Evolutionary conservation across 2,113 vertebrate genomes (phyloP), one percentile per base, ranked within the genome.

Genomic region (Psophia crepitans): DNA sequence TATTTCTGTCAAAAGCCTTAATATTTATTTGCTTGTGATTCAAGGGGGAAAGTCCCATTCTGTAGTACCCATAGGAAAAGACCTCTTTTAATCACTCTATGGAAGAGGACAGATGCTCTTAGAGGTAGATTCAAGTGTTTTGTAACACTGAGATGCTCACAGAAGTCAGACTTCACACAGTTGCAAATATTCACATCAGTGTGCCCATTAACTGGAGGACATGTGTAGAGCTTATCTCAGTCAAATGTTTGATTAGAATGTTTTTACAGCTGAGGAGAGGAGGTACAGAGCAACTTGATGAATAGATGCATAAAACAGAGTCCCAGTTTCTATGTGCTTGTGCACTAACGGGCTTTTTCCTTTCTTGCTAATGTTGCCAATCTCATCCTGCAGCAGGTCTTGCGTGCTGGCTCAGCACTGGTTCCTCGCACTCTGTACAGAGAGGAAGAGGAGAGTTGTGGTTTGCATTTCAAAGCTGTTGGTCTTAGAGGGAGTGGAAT

Each of bases 401-500:
- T 85, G n/a, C 53, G 1, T 73, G 78, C 48, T 89, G 77, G 43
- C 35, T 57, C 60, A 79, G 43, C 33, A 3, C 14, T 71, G 65
- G 26, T 41, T 78, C 32, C 81, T 57, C 46, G 81, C 8, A 39
- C 54, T 79, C 9, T 53, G 3, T 27, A 32, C 11, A 66, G 63
- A 83, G 43, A 68, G 32, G 30, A 73, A 74, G 60, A 78, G 69
- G 24, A 14, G 69, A 76, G 23, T 19, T 77, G 54, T 66, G 22
- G 46, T 70, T 91, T 80, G 46, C 66, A 56, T 95, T 91, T 93
- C 91, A 93, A 93, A 96, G 75, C 70, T 85, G n/a, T 58, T 2
- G 3, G 6, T 54, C 49, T 73, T 65, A 53, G 87, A 93, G 53
- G n/a, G 44, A 35, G 33, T 58, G 49, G 61, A 89, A 58, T 85